Conservation (phyloP, 2,888 invertebrate genomes). For the Tenodera sinensis region DNA sequence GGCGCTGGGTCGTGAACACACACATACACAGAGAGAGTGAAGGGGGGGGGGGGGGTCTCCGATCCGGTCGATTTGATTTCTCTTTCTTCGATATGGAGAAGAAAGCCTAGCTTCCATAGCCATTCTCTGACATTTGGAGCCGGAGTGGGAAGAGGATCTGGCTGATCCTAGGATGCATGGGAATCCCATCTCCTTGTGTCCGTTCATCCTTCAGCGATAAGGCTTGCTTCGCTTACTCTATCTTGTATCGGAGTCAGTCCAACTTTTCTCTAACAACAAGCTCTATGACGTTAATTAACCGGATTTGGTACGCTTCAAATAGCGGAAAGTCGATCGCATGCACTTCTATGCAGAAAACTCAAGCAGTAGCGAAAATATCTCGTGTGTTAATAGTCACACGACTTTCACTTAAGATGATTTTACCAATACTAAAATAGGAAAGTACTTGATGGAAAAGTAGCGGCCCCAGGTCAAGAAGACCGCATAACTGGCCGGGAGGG, state of each 20-base stretch:
- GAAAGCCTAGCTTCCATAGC: neutral
- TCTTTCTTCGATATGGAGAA: neutral
- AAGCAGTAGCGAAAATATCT: no score
- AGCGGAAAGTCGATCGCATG: no score
- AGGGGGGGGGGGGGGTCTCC: no score
- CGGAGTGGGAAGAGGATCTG: neutral
- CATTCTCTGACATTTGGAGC: neutral
- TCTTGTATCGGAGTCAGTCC: neutral
- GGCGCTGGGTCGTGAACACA: no score
- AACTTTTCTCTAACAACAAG: neutral
- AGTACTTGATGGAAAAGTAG: no score
- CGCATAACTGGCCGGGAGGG: no score
- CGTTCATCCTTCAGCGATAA: neutral
- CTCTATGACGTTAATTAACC: neutral
- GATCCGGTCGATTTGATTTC: neutral
- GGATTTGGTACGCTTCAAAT: neutral
- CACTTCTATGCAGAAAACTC: no score
- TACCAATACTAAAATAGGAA: no score
- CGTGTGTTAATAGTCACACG: no score
- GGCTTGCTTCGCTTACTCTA: neutral
- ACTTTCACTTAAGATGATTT: no score
- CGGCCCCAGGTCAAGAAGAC: no score
- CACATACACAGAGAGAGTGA: no score
- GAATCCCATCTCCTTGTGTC: neutral
- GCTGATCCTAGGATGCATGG: neutral